Percentiles rank a stretch among this genome's conserved stretches.
phyloP scores from a whole-genome alignment of 2,797 vertebrate species.

The Sarcophilus harrisii region DNA sequence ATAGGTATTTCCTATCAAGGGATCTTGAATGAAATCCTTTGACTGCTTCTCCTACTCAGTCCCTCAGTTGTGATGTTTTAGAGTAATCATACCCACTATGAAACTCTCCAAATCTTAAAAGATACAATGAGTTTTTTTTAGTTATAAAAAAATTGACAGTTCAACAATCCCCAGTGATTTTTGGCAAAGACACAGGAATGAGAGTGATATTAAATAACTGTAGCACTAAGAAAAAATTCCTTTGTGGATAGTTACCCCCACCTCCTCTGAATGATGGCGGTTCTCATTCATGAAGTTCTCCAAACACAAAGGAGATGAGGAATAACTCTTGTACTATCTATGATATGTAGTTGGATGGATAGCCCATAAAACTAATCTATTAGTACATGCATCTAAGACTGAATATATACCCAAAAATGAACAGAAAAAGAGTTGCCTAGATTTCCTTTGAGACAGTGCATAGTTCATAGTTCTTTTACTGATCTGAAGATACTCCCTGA shows the following conservation, averaged over 20 bases:
- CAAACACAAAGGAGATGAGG: not conserved
- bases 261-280: not conserved
- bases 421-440: not conserved
- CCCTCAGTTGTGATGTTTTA: not conserved
- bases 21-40: not conserved
- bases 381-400: not conserved
- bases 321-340: not conserved
- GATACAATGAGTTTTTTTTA: not conserved
- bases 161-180: not conserved
- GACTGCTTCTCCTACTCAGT: not conserved
- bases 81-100: not conserved
- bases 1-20: not conserved
- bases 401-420: not conserved
- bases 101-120: not conserved
- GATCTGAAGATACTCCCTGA: not conserved
- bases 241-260: not conserved
- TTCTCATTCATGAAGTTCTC: not conserved
- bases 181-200: not conserved
- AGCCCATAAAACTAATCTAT: not conserved
- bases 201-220: not conserved
- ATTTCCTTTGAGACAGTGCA: not conserved
- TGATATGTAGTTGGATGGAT: not conserved
- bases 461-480: not conserved
- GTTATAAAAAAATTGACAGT: not conserved
- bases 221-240: not conserved